Percentiles rank a stretch among this genome's conserved stretches.
Conservation (phyloP, 2,888 invertebrate genomes). For the Cabera pusaria region DNA sequence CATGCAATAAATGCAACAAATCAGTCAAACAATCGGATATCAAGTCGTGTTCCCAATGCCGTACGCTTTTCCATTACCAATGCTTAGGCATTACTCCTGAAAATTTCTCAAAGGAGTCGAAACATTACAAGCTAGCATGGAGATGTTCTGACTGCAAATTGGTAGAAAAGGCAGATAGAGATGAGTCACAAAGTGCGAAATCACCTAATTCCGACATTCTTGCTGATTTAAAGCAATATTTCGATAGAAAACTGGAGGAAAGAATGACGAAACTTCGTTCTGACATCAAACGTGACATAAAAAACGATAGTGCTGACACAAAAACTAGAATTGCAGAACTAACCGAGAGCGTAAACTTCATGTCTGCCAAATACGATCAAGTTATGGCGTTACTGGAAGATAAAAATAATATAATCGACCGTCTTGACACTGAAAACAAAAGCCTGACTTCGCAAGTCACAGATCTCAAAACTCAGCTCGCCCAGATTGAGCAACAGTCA, state of each 20-base stretch:
- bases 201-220: too few relatives aligned
- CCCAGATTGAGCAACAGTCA: slow-evolving; percentile 1
- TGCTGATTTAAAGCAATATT: background rate
- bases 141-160: too few relatives aligned
- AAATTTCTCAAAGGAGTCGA: too few relatives aligned
- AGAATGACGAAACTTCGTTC: background rate
- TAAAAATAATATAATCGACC: background rate
- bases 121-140: too few relatives aligned
- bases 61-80: too few relatives aligned
- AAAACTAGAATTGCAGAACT: slow-evolving; percentile 1
- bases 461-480: background rate
- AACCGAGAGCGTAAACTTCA: background rate
- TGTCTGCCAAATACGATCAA: slow-evolving; percentile 1
- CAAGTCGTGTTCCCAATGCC: too few relatives aligned
- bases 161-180: too few relatives aligned
- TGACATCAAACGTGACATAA: slow-evolving; percentile 2
- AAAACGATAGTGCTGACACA: background rate
- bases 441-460: background rate
- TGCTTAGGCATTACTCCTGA: too few relatives aligned
- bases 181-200: too few relatives aligned
- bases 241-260: background rate
- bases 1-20: too few relatives aligned
- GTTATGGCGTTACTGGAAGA: background rate
- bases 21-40: too few relatives aligned
- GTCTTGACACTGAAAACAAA: background rate